Conservation (phyloP, 37 sponge, comb jelly and placozoan genomes). For the Geodia barretti region DNA sequence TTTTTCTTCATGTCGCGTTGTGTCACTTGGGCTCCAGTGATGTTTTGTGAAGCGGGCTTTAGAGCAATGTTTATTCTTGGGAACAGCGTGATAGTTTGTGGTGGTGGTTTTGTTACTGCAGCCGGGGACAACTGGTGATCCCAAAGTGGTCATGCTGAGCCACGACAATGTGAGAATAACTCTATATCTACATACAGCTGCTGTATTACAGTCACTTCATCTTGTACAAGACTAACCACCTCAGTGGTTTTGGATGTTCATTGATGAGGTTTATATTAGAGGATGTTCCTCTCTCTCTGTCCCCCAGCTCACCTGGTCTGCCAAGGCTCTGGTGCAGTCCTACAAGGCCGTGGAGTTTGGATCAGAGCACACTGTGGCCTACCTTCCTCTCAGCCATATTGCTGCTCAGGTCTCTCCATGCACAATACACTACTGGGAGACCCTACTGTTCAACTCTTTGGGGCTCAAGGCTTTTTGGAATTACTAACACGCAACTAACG, state of each 20-base stretch:
- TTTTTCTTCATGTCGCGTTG: too few species aligned
- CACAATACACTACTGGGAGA: too few species aligned
- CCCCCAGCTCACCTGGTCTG: conserved; percentile 40
- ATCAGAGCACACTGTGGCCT: conserved; percentile 24
- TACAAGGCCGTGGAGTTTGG: not conserved
- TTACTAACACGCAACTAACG: too few species aligned
- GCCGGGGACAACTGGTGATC: conserved; percentile 91
- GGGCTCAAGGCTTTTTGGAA: not conserved
- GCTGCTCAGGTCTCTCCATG: conserved; percentile 46
- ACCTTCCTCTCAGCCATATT: conserved; percentile 67
- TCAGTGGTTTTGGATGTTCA: too few species aligned
- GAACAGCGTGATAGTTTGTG: too few species aligned
- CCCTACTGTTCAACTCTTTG: not conserved
- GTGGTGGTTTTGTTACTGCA: conserved; percentile 4
- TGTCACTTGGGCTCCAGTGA: too few species aligned
- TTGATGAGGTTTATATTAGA: too few species aligned
- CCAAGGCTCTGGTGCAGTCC: conserved; percentile 6
- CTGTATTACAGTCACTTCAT: too few species aligned
- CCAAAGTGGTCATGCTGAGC: conserved; percentile 91
- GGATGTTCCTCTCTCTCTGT: not conserved
- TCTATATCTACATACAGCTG: too few species aligned
- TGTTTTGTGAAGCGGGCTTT: too few species aligned
- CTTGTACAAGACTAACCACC: too few species aligned
- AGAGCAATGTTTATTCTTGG: too few species aligned
- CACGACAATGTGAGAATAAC: conserved; percentile 84